A percentile compares a stretch with the other conserved stretches of the same genome.
Conservation (phyloP, 2,113 vertebrate genomes). For the Rafetus swinhoei region DNA sequence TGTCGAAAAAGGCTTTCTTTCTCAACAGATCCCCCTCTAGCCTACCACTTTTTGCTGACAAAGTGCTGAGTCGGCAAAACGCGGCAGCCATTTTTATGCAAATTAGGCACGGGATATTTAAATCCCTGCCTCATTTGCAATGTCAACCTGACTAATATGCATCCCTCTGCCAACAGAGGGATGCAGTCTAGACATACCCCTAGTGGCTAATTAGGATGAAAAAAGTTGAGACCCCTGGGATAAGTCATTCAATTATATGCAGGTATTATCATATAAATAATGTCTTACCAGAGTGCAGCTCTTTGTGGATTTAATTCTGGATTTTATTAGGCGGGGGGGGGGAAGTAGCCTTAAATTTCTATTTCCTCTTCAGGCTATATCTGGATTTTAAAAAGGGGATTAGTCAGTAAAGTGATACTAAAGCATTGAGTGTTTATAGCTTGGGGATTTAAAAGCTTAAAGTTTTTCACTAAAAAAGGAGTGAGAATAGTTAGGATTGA, state of each 20-base stretch:
- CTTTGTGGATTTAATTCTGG: neutral
- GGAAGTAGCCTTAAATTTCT: neutral
- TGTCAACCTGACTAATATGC: no score
- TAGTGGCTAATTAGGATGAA: neutral
- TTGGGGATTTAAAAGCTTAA: neutral
- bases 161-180: no score
- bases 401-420: neutral
- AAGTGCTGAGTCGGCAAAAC: no score
- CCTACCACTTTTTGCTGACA: no score
- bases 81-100: no score
- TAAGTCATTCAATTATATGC: neutral
- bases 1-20: no score
- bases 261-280: neutral
- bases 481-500: neutral
- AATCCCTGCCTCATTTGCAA: no score
- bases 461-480: neutral
- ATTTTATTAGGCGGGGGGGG: neutral
- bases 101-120: no score
- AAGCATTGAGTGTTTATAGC: neutral
- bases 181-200: no score
- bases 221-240: neutral
- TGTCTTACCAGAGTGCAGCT: neutral
- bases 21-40: no score
- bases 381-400: neutral
- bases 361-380: neutral